phyloP scores from a whole-genome alignment of 2,888 invertebrate species.

The Heliconius cydno region DNA sequence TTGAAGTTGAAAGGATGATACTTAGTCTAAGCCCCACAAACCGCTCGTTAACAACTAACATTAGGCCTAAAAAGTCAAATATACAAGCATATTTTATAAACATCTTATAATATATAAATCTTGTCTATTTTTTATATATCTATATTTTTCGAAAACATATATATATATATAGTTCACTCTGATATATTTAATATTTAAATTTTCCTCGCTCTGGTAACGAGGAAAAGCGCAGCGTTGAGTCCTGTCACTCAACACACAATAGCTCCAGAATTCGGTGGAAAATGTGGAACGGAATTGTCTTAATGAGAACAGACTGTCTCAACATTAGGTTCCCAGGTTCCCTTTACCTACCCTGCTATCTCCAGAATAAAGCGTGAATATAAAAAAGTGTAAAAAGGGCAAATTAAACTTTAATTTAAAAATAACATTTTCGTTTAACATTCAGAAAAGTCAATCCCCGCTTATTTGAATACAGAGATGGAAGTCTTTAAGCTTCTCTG shows the following conservation, averaged over 20 bases:
- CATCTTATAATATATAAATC: background rate
- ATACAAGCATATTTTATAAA: background rate
- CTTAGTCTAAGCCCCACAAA: conserved; percentile 13
- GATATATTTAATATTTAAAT: too few relatives aligned
- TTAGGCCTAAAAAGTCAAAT: conserved; percentile 4
- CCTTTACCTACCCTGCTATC: too few relatives aligned
- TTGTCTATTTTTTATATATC: too few relatives aligned
- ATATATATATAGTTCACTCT: too few relatives aligned
- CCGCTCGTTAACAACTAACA: conserved; percentile 26
- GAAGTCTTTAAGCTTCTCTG: conserved; percentile 9
- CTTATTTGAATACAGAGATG: conserved; percentile 14
- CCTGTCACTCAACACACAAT: too few relatives aligned
- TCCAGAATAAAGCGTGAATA: too few relatives aligned
- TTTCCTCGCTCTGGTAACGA: too few relatives aligned
- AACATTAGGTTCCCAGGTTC: too few relatives aligned
- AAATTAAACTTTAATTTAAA: conserved; percentile 3
- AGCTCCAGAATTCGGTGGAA: too few relatives aligned
- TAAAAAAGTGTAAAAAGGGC: background rate
- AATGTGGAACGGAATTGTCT: too few relatives aligned
- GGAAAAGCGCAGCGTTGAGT: too few relatives aligned
- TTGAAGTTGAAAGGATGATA: conserved; percentile 20
- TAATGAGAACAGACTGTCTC: too few relatives aligned
- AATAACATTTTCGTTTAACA: conserved; percentile 8
- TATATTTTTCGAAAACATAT: background rate
- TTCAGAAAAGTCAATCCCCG: conserved; percentile 4